Conservation (phyloP, 2,888 invertebrate genomes). For the Drosophila phalerata region DNA sequence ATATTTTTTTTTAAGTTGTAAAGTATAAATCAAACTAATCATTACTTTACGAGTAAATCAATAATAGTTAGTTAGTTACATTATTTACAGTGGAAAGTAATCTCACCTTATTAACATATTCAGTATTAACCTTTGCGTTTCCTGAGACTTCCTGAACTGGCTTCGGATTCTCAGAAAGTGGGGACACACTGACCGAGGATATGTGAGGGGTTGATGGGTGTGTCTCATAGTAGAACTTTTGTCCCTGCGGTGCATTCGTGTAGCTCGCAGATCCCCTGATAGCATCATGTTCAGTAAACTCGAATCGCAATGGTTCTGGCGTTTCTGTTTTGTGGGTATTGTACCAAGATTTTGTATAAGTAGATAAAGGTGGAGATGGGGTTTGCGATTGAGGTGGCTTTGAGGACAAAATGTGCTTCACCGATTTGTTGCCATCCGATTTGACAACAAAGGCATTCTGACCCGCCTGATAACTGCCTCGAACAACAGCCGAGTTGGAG, state of each 20-base stretch:
- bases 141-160: conserved; percentile 53
- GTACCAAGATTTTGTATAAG: conserved; percentile 58
- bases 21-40: too few species aligned
- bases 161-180: conserved; percentile 35
- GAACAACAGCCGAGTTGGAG: conserved; percentile 65
- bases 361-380: conserved; percentile 32
- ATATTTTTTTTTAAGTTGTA: too few species aligned
- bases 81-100: neutral
- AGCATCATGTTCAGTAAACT: conserved; percentile 84
- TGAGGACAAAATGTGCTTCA: conserved; percentile 75
- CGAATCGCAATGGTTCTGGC: conserved; percentile 82
- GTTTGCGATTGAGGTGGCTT: conserved; percentile 52
- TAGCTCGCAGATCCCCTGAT: conserved; percentile 77
- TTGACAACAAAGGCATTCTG: conserved; percentile 81
- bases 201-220: conserved; percentile 48
- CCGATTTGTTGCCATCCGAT: conserved; percentile 82
- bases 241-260: conserved; percentile 77
- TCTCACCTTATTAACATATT: conserved; percentile 69
- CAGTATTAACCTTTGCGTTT: conserved; percentile 75
- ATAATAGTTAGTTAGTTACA: too few species aligned
- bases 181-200: conserved; percentile 25
- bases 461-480: conserved; percentile 81
- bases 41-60: too few species aligned
- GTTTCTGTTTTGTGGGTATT: conserved; percentile 64
- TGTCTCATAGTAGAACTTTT: conserved; percentile 60